Percentiles rank a stretch among this genome's conserved stretches.
Evolutionary conservation across 1,140 invertebrate species (phyloP).

Genomic region (Pissodes strobi): DNA sequence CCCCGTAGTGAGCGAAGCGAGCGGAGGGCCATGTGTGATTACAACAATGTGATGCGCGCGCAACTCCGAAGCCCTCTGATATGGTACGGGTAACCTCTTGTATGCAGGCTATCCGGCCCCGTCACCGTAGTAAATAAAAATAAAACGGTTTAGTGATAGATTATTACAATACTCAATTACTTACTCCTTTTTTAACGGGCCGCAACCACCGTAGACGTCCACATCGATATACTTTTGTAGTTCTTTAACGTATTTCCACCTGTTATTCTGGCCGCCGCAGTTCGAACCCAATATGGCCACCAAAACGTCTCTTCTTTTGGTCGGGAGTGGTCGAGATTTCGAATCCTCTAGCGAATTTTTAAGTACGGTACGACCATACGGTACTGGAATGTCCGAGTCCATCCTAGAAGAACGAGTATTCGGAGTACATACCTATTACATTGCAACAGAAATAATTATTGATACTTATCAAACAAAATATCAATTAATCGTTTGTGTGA

Average conservation of each 20-base stretch:
- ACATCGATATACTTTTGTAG: conserved; percentile 62
- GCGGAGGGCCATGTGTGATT: no score
- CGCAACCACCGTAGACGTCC: conserved; percentile 64
- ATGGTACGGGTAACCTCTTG: no score
- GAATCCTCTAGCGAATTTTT: no score
- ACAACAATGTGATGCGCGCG: no score
- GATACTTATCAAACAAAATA: no score
- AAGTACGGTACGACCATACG: conserved; percentile 65
- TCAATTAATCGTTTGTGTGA: no score
- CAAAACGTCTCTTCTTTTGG: conserved; percentile 55
- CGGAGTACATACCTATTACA: no score
- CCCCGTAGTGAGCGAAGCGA: no score
- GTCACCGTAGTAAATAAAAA: neutral
- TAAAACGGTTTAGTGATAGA: neutral
- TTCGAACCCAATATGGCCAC: conserved; percentile 68
- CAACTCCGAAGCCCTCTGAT: no score
- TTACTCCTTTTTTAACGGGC: conserved; percentile 49
- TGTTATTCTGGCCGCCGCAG: conserved; percentile 60
- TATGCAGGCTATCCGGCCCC: no score
- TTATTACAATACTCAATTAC: conserved; percentile 1
- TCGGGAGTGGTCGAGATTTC: neutral
- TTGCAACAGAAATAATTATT: no score
- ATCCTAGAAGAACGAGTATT: conserved; percentile 54
- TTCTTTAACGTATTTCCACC: conserved; percentile 65
- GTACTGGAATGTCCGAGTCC: conserved; percentile 71